Percentiles rank a stretch among this genome's conserved stretches.
phyloP scores from a whole-genome alignment of 2,888 invertebrate genomes.

The Phragmatobia fuliginosa region DNA sequence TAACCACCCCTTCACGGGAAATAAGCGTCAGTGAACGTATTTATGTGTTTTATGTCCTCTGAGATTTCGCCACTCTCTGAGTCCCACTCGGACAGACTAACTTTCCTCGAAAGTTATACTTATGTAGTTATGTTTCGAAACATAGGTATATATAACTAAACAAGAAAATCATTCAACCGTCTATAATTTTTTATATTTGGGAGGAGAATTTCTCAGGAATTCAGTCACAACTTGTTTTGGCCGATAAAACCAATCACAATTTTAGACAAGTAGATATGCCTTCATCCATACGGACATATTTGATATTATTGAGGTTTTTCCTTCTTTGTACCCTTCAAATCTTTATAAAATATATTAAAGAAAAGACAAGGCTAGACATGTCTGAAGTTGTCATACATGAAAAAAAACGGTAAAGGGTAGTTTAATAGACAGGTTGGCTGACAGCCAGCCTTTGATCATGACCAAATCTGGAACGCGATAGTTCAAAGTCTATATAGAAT shows the following conservation, averaged over 20 bases:
- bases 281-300: no score
- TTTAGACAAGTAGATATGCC: no score
- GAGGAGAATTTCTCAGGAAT: not conserved
- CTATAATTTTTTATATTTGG: not conserved
- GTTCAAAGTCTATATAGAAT: not conserved
- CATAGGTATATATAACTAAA: not conserved
- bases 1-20: not conserved
- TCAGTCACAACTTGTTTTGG: not conserved
- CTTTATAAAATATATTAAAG: no score
- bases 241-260: no score
- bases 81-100: not conserved
- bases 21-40: slow-evolving; percentile 1
- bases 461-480: not conserved
- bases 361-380: no score
- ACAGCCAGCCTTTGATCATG: no score
- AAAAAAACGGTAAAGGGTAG: no score
- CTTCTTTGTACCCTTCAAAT: no score
- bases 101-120: not conserved
- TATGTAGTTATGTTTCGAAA: not conserved
- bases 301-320: no score
- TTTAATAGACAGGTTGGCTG: no score
- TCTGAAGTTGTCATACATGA: no score
- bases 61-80: not conserved
- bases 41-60: not conserved
- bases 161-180: not conserved